Conservation (phyloP, 2,797 vertebrate species). For the Alosa sapidissima region DNA sequence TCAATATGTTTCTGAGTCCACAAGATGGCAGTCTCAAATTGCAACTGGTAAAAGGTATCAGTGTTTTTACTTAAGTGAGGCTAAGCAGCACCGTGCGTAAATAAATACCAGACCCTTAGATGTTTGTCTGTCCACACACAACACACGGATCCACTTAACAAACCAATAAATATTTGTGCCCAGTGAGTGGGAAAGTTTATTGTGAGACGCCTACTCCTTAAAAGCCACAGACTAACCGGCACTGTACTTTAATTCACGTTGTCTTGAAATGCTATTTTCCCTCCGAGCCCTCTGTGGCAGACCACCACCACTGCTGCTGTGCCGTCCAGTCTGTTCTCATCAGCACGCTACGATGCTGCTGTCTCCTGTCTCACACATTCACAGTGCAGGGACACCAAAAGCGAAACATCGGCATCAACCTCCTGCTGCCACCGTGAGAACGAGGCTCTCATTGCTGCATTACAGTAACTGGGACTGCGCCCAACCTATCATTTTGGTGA, state of each 20-base stretch:
- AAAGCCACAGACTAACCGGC: slow-evolving; percentile 41
- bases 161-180: slow-evolving; percentile 47
- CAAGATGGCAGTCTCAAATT: slow-evolving; percentile 51
- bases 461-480: not conserved
- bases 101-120: slow-evolving; percentile 45
- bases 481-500: slow-evolving; percentile 9
- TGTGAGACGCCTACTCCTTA: slow-evolving; percentile 56
- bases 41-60: not conserved
- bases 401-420: not conserved
- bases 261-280: not conserved
- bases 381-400: no score
- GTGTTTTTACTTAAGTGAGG: not conserved
- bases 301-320: slow-evolving; percentile 54
- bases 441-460: not conserved
- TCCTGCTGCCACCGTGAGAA: not conserved
- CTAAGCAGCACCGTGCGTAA: slow-evolving; percentile 31
- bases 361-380: no score
- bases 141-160: slow-evolving; percentile 40
- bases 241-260: not conserved
- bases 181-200: slow-evolving; percentile 51
- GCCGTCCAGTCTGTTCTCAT: slow-evolving; percentile 5
- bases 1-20: slow-evolving; percentile 31
- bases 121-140: slow-evolving; percentile 44
- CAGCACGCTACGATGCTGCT: slow-evolving; percentile 41
- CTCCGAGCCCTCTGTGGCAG: slow-evolving; percentile 38